Percentiles rank a stretch among this genome's conserved stretches.
phyloP scores from a whole-genome alignment of 1,140 invertebrate species.

The Drosophila chauvacae region DNA sequence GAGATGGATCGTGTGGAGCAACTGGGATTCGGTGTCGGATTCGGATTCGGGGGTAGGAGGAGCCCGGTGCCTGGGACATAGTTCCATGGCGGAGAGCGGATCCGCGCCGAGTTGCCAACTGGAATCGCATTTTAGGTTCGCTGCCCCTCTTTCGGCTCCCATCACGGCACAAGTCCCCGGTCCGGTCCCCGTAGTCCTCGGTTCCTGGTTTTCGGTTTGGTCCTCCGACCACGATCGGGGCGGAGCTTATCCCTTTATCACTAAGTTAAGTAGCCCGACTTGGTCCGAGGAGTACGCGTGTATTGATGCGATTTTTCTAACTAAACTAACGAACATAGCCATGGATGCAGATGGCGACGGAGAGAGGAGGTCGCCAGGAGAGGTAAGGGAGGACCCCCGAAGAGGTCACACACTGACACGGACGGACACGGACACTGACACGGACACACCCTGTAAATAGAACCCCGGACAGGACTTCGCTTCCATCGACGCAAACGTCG shows the following conservation, averaged over 20 bases:
- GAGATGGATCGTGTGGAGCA: neutral
- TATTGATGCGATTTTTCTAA: slow-evolving; percentile 42
- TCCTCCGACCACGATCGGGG: neutral
- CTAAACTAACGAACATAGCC: slow-evolving; percentile 10
- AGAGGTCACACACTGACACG: neutral
- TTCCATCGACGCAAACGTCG: slow-evolving; percentile 14
- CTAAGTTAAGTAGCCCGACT: slow-evolving; percentile 60
- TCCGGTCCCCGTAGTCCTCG: neutral
- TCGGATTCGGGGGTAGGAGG: neutral
- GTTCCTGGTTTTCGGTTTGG: slow-evolving; percentile 6
- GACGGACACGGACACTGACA: neutral
- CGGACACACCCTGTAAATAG: slow-evolving; percentile 39
- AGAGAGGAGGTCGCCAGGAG: neutral
- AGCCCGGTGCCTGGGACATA: slow-evolving; percentile 50
- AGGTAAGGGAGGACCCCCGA: too few relatives aligned
- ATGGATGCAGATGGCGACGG: neutral
- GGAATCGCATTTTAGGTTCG: slow-evolving; percentile 41
- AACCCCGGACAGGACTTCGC: slow-evolving; percentile 15
- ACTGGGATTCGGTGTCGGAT: neutral
- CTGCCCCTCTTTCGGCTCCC: neutral
- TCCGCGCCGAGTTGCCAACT: slow-evolving; percentile 38
- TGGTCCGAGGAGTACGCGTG: neutral
- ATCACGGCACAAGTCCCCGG: neutral
- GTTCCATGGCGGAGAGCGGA: slow-evolving; percentile 21
- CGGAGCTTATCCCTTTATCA: slow-evolving; percentile 57